Base-by-base conservation (phyloP, 2,888 invertebrate genomes). In the Parnassius glacialis region DNA sequence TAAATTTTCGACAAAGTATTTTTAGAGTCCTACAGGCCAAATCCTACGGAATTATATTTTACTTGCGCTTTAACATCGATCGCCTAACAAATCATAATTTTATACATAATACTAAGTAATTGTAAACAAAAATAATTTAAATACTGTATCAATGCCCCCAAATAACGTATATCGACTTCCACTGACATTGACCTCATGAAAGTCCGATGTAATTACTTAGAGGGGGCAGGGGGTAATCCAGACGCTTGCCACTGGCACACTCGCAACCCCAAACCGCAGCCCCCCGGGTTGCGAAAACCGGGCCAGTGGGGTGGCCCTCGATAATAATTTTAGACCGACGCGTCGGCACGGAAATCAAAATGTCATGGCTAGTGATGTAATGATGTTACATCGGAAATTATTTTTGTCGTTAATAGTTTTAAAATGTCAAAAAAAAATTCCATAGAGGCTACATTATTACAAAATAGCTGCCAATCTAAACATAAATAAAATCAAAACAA, bases 281-380 rank as follows among this genome's bases (percentile, higher is more conserved):
- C 69, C 67, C 63, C 64, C 72, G 69, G 67, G 68, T 70, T 67
- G 61, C 61, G 65, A 70, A 68, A 77, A 75, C 73, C 70, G 70
- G 75, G 74, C 69, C 74, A 74, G 64, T 41, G 65, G 67, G 72
- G 70, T 67, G 71, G 71, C 72, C 76, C 74, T 78, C 78, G 78
- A 77, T 80, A 76, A 80, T 80, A 80, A 80, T 80, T 82, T 80
- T 76, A 81, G 78, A 81, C 74, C 76, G 68, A 66, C 75, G 76
- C 78, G 75, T 68, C 74, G 74, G 74, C 73, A 70, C 79, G 78
- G 76, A 80, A 78, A 81, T 84, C 80, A 81, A 80, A 83, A 83
- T 84, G 78, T 77, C 79, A 74, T 69, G 70, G 59, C 59, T 61
- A 59, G 70, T 68, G 69, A 48, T 60, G 43, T 61, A 59, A 69